Evolutionary conservation across 2,888 invertebrate genomes (phyloP), one percentile per base, ranked within the genome.

Genomic region (Clepsis dumicolana): DNA sequence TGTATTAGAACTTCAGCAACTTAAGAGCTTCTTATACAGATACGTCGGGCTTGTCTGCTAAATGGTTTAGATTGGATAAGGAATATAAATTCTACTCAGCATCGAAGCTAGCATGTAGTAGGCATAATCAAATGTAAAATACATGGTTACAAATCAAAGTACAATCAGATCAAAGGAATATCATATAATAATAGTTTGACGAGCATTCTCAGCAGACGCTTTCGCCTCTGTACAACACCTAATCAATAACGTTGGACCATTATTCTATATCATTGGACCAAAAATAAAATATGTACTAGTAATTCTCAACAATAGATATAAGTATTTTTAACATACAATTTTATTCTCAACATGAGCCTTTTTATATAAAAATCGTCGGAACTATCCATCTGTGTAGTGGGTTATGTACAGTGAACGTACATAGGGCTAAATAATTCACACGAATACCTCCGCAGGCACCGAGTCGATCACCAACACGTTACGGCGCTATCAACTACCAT

Each of bases 291-390:
- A 67, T 67, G 67, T 90, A 89, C 88, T 85, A 88, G 79, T 80
- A 90, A 84, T 83, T 86, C 80, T 91, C 88, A 91, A 92, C 91
- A 91, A 88, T 89, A 85, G 77, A 88, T 86, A 87, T 86, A 68
- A 68, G 57, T 68, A 52, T 66, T 73, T 72, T 72, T 73, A 78
- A 80, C 79, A 77, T 80, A 78, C 76, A 73, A 57, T 64, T 60
- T 77, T 75, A 74, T 81, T 77, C 79, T 81, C 85, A 86, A 80
- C 83, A 81, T 85, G 84, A 86, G 85, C 79, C 77, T 83, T 72
- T 71, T 70, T 73, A 79, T 83, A 82, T 80, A 84, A 81, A 84
- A 75, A 79, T 77, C 74, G 76, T 76, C 74, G 77, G 78, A 75
- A 77, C 77, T 79, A 73, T 76, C 70, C 72, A 66, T 69, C 61